phyloP scores from a whole-genome alignment of 2,888 invertebrate genomes.

The Eupithecia exiguata region DNA sequence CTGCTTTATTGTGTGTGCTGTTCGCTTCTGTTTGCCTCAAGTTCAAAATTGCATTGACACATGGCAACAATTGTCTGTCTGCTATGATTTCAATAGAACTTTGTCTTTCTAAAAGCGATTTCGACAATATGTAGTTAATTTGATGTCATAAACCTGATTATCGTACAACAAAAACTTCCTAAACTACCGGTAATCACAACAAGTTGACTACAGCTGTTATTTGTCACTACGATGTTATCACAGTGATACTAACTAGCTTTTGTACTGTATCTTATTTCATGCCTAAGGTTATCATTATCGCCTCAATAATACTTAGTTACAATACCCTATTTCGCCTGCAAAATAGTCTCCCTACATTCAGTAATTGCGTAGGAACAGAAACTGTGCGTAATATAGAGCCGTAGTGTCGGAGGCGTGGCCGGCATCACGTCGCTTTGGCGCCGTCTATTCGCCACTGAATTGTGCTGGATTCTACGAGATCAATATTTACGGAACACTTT shows the following conservation, averaged over 20 bases:
- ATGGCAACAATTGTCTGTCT: constrained; percentile 49
- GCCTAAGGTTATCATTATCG: neutral
- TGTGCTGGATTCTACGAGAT: constrained; percentile 58
- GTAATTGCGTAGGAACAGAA: constrained; percentile 58
- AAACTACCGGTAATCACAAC: neutral
- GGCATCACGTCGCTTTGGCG: constrained; percentile 77
- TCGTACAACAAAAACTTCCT: constrained; percentile 2
- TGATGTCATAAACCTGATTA: neutral
- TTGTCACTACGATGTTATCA: constrained; percentile 7
- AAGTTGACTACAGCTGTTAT: constrained; percentile 9
- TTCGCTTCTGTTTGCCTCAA: constrained; percentile 57
- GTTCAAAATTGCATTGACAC: constrained; percentile 51
- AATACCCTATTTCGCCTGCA: constrained; percentile 50
- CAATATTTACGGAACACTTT: constrained; percentile 49
- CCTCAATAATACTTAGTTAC: constrained; percentile 32
- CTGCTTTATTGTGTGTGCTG: constrained; percentile 74
- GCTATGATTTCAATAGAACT: constrained; percentile 40
- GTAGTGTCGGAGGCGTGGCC: constrained; percentile 73
- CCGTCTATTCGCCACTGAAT: constrained; percentile 67
- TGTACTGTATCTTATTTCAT: constrained; percentile 9
- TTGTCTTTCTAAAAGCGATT: neutral
- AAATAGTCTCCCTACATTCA: constrained; percentile 50
- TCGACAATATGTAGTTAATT: neutral
- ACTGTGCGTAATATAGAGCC: constrained; percentile 56
- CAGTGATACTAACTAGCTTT: constrained; percentile 9